Evolutionary conservation across 2,888 invertebrate species (phyloP), one percentile per base, ranked within the genome.

Genomic region (Exocentrus adspersus): DNA sequence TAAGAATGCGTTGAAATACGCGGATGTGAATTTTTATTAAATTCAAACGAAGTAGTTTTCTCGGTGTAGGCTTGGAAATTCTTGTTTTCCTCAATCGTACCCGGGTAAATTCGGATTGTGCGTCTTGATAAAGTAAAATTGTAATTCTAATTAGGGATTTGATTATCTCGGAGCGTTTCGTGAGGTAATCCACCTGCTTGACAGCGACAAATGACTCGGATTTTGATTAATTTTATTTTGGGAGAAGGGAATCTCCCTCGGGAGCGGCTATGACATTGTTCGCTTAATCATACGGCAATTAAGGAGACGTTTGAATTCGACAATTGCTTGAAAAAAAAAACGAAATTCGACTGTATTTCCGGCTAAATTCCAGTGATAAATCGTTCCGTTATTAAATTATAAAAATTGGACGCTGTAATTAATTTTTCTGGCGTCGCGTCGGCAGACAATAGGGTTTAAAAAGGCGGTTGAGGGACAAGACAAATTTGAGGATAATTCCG

Each of bases 361-460:
- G n/a, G n/a, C n/a, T n/a, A n/a, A n/a, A n/a, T n/a, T 28, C 28
- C 28, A 14, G 48, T 28, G 28, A 48, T 48, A 45, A 16, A 20
- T 48, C 48, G 24, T 48, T 48, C 48, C 48, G 9, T 48, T 48
- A 48, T 48, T 48, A 48, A 48, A 48, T 48, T 28, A 28, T 17
- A 48, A 48, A 28, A 48, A 24, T 14, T n/a, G 1, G 4, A 9
- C 14, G 37, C n/a, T 37, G n/a, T 37, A 37, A 37, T 37, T 37
- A 37, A 37, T 37, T 30, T 30, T n/a, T n/a, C n/a, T n/a, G n/a
- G n/a, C n/a, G 37, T n/a, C 37, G n/a, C n/a, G 12, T 12, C 37
- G 14, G 37, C 12, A 12, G 12, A n/a, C 37, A 5, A 37, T 12
- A n/a, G 37, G 37, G 2, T 37, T 37, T 37, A 37, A 37, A 10